Evolutionary conservation across 53 echinoderm and acorn worm genomes (phyloP).

Genomic region (Holothuria scabra): DNA sequence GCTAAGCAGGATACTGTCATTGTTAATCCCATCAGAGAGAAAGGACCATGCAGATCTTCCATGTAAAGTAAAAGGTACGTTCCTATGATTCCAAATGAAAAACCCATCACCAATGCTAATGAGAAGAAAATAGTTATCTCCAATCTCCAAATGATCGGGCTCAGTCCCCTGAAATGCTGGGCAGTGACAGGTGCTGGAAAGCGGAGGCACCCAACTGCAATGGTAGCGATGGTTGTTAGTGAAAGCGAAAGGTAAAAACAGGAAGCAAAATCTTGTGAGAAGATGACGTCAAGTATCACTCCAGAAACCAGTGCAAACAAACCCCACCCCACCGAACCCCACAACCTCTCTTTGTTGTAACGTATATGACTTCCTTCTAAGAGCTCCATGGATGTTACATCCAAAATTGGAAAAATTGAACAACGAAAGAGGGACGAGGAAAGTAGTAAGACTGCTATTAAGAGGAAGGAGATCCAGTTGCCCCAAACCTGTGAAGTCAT

Average conservation of each 20-base stretch:
- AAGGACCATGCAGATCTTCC: conserved; percentile 58
- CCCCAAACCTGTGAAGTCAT: background rate
- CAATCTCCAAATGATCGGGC: conserved; percentile 52
- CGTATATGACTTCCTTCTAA: conserved; percentile 71
- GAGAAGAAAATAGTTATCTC: conserved; percentile 70
- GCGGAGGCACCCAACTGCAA: conserved; percentile 51
- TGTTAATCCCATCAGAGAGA: conserved; percentile 64
- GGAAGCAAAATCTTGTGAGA: conserved; percentile 62
- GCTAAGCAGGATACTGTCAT: conserved; percentile 63
- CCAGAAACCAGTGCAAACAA: conserved; percentile 70
- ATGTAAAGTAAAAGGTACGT: conserved; percentile 63
- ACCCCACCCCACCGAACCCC: conserved; percentile 82
- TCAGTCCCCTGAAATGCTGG: conserved; percentile 47
- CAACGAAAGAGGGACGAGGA: conserved; percentile 78
- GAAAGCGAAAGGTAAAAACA: conserved; percentile 61
- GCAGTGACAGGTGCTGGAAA: conserved; percentile 61
- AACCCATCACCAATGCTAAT: conserved; percentile 61
- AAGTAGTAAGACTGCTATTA: conserved; percentile 69
- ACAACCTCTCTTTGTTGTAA: conserved; percentile 70
- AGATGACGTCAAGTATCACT: conserved; percentile 63
- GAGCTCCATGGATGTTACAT: conserved; percentile 77
- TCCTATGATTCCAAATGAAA: conserved; percentile 65
- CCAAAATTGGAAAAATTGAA: conserved; percentile 82
- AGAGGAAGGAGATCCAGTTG: conserved; percentile 61
- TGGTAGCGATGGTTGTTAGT: conserved; percentile 48